Evolutionary conservation across 2,113 vertebrate species (phyloP), one percentile per base, ranked within the genome.

Genomic region (Odocoileus virginianus): DNA sequence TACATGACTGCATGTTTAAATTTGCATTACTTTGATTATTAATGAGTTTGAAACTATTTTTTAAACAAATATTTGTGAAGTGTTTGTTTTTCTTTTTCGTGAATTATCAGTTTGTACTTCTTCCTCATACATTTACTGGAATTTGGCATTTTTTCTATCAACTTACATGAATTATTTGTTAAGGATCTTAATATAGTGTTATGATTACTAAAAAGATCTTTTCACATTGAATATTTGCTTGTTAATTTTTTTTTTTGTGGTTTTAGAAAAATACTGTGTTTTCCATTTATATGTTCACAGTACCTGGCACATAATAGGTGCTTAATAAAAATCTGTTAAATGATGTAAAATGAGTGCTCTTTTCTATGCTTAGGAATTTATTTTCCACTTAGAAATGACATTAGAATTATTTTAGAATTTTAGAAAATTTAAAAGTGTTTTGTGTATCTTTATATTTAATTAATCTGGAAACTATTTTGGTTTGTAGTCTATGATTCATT

Each of bases 331-430:
- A 78, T 58, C 87, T 87, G 43, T 45, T 84, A 28, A 79, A 45
- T 93, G 30, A 84, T 52, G 2, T 45, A 83, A 91, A 61, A 79
- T 58, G 7, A 85, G 28, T 79, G 91, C 95, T 74, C 40, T 36
- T 95, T 96, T 96, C 64, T 43, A n/a, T 79, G 36, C 36, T 94
- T 78, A 79, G 23, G 47, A 12, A 90, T 33, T 81, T 60, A 74
- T 57, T 98, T 98, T 81, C 61, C 17, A 71, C 15, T 43, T 91
- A 91, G 52, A 90, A 94, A 89, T 52, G 36, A n/a, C 36, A 67
- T 64, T 91, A 78, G 28, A 67, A 50, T 76, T 82, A 67, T 79
- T 91, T 96, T 96, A 36, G 50, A 89, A 91, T 86, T 89, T 91
- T 36, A 67, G 64, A 91, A 91, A 50, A 64, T 76, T 87, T 40